phyloP scores from a whole-genome alignment of 1,140 invertebrate genomes.

The Eueides isabella region DNA sequence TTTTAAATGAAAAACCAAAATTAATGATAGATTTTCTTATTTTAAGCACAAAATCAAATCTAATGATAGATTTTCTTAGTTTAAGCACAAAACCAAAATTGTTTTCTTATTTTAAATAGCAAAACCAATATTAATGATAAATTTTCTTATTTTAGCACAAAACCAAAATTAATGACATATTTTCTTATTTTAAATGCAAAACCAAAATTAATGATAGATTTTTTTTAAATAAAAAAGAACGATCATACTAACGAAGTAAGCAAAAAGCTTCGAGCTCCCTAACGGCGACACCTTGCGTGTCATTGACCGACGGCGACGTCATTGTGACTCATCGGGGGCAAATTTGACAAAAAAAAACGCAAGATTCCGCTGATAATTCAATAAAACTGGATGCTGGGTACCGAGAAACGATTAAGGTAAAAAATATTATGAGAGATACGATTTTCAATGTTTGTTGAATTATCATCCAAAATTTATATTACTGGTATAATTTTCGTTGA shows the following conservation, averaged over 20 bases:
- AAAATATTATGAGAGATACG: neutral
- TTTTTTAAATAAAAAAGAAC: neutral
- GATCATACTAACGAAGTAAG: neutral
- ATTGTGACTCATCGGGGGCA: neutral
- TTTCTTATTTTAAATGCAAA: neutral
- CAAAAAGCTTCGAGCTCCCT: neutral
- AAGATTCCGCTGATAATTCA: neutral
- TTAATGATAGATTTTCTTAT: neutral
- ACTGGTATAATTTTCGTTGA: no score
- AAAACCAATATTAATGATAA: no score
- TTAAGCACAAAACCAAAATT: no score
- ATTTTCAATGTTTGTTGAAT: neutral
- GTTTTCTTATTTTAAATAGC: no score
- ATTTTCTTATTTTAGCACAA: no score
- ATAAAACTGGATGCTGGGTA: conserved; percentile 4
- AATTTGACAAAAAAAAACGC: neutral
- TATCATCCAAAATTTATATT: neutral
- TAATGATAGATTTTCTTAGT: no score
- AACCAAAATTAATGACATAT: neutral
- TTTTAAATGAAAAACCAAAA: no score
- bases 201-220: neutral
- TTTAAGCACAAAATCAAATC: no score
- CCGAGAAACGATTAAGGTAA: conserved; percentile 8
- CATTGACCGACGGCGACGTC: neutral
- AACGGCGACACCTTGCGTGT: neutral